These are phyloP conservation scores for Grus americana DNA, from an alignment of 2,113 vertebrate genomes.

Conservation along the genomic window DNA sequence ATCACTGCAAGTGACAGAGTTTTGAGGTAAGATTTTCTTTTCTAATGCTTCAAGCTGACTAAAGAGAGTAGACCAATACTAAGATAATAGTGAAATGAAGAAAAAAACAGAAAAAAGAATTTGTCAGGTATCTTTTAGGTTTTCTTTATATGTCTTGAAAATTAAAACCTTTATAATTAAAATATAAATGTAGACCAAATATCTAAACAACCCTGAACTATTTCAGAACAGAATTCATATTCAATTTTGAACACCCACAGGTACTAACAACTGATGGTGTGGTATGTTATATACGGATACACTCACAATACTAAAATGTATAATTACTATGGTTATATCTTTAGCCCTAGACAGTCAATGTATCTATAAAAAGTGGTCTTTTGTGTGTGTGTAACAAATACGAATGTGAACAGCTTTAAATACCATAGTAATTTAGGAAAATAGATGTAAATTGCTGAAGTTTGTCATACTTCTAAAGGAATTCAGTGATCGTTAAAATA, in stretches of 20 bases:
- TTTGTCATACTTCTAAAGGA: background rate
- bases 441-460: constrained; percentile 13
- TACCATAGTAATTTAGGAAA: background rate
- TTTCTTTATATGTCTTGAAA: background rate
- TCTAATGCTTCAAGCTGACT: background rate
- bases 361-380: background rate
- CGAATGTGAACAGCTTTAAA: background rate
- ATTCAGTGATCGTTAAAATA: background rate
- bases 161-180: background rate
- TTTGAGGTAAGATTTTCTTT: background rate
- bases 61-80: background rate
- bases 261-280: constrained; percentile 14
- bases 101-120: background rate
- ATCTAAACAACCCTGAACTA: background rate
- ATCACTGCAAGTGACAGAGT: background rate
- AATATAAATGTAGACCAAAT: background rate
- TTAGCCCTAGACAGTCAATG: background rate
- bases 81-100: background rate
- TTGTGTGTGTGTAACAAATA: background rate
- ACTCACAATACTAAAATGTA: background rate
- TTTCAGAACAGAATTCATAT: constrained; percentile 27
- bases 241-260: background rate
- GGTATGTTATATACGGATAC: constrained; percentile 12
- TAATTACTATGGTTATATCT: constrained; percentile 41
- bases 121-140: background rate